Percentiles rank a stretch among this genome's conserved stretches.
phyloP scores from a whole-genome alignment of 2,888 invertebrate genomes.

The Rotaria macrura region DNA sequence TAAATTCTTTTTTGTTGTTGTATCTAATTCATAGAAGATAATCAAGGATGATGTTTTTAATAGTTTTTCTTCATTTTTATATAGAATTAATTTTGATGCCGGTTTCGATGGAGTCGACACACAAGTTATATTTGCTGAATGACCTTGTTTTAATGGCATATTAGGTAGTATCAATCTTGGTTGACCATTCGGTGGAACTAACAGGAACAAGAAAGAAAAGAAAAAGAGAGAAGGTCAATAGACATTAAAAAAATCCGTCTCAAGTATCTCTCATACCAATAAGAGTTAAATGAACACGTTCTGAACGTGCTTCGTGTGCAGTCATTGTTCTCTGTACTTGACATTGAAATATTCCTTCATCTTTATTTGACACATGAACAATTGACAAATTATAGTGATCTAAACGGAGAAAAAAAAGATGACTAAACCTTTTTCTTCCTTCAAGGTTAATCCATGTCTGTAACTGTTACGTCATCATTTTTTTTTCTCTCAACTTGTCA shows the following conservation, averaged over 20 bases:
- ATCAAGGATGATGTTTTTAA: not conserved
- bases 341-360: slow-evolving; percentile 13
- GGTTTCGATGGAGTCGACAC: not conserved
- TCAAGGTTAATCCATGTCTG: not conserved
- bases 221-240: not conserved
- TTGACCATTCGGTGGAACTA: not conserved
- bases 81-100: slow-evolving; percentile 5
- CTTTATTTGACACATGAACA: slow-evolving; percentile 1
- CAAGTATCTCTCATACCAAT: not conserved
- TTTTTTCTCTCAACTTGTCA: not conserved
- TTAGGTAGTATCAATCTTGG: not conserved
- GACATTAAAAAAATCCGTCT: not conserved
- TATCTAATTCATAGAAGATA: not conserved
- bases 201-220: not conserved
- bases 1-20: not conserved
- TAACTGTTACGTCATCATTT: not conserved
- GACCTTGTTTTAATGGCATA: slow-evolving; percentile 17
- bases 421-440: not conserved
- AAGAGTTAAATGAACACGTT: not conserved
- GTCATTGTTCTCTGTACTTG: not conserved
- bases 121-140: not conserved
- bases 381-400: slow-evolving; percentile 19
- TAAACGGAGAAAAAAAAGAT: not conserved
- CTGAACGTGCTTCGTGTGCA: not conserved
- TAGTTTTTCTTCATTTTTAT: not conserved